Evolutionary conservation across 2,113 vertebrate genomes (phyloP).

Genomic region (Nematolebias whitei): DNA sequence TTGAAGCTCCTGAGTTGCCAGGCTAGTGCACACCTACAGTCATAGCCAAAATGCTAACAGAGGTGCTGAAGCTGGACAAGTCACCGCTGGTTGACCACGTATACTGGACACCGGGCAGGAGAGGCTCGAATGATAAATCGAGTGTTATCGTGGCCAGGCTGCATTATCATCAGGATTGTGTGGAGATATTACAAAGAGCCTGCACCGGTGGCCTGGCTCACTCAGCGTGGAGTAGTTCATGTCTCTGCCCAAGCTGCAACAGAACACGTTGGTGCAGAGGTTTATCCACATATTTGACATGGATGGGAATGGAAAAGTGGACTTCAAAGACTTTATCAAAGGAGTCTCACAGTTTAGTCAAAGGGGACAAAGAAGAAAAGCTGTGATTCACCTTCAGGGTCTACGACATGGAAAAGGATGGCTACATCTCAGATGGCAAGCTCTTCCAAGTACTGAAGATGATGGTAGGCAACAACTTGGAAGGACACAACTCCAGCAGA

Average conservation of each 20-base stretch:
- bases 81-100: too few relatives aligned
- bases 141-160: too few relatives aligned
- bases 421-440: constrained; percentile 98
- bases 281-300: constrained; percentile 99
- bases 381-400: constrained; percentile 98
- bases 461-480: constrained; percentile 99
- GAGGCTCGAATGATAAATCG: too few relatives aligned
- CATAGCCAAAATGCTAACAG: too few relatives aligned
- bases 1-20: too few relatives aligned
- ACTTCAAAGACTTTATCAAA: constrained; percentile 99
- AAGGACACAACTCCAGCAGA: constrained; percentile 99
- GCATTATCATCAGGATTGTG: too few relatives aligned
- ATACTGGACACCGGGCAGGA: too few relatives aligned
- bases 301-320: constrained; percentile 97
- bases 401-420: constrained; percentile 99
- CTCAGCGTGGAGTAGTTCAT: constrained; percentile 99
- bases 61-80: too few relatives aligned
- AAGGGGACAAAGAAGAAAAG: constrained; percentile 99
- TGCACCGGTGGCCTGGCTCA: too few relatives aligned
- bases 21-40: too few relatives aligned
- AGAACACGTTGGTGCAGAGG: constrained; percentile 97
- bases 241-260: constrained; percentile 97
- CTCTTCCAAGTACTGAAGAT: constrained; percentile 99
- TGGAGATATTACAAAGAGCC: too few relatives aligned
- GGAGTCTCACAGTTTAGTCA: constrained; percentile 99